phyloP scores from a whole-genome alignment of 2,888 invertebrate species.

The Melinaea menophilus region DNA sequence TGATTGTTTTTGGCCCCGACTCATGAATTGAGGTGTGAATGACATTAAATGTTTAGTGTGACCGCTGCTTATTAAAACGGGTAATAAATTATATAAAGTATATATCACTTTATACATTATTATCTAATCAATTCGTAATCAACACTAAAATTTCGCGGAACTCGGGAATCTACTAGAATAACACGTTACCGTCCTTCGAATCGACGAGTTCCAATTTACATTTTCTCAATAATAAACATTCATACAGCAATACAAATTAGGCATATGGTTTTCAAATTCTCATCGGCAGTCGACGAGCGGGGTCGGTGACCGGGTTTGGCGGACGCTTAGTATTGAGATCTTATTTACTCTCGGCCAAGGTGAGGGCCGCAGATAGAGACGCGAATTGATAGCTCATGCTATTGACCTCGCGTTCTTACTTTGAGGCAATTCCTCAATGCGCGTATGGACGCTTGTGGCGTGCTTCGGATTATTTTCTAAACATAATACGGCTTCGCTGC shows the following conservation, averaged over 20 bases:
- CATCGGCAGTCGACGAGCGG: conserved; percentile 57
- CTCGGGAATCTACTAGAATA: neutral
- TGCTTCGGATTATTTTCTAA: conserved; percentile 22
- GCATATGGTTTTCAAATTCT: conserved; percentile 37
- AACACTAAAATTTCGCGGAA: neutral
- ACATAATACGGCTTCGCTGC: conserved; percentile 1
- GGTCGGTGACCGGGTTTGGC: conserved; percentile 70
- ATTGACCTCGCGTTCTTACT: conserved; percentile 40
- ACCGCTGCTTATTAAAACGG: too few species aligned
- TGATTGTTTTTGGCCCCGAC: too few species aligned
- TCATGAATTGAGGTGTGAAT: too few species aligned
- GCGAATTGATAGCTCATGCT: conserved; percentile 43
- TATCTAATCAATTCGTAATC: neutral
- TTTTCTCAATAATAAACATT: conserved; percentile 38
- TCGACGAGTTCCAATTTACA: conserved; percentile 29
- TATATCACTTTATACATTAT: too few species aligned
- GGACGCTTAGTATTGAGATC: conserved; percentile 54
- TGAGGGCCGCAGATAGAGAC: conserved; percentile 54
- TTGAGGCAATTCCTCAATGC: neutral
- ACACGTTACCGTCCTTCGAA: conserved; percentile 16
- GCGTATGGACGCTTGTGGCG: conserved; percentile 22
- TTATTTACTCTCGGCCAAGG: conserved; percentile 64
- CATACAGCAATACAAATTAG: conserved; percentile 34
- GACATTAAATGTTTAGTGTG: too few species aligned
- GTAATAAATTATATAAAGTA: too few species aligned